phyloP scores from a whole-genome alignment of 1,140 invertebrate genomes.

The Centruroides vittatus region DNA sequence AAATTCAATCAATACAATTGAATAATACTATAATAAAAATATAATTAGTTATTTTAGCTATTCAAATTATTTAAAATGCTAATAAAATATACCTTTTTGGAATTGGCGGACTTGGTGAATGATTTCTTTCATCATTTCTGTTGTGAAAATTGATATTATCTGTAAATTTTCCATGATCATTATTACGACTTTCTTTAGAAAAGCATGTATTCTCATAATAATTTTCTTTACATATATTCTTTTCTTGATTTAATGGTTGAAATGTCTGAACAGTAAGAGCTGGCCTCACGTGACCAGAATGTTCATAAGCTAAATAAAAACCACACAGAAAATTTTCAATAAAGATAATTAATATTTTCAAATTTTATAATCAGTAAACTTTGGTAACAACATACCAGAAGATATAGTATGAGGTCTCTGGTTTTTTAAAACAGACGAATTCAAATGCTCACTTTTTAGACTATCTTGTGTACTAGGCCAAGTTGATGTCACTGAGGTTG shows the following conservation, averaged over 20 bases:
- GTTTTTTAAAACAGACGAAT: background rate
- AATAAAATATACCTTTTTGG: background rate
- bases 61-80: too few species aligned
- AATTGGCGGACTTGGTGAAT: slow-evolving; percentile 7
- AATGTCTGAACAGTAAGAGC: slow-evolving; percentile 78
- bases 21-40: too few species aligned
- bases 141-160: background rate
- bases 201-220: background rate
- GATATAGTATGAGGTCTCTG: slow-evolving; percentile 14
- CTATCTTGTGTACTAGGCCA: slow-evolving; percentile 9
- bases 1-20: too few species aligned
- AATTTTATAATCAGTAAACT: background rate
- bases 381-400: background rate
- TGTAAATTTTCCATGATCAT: background rate
- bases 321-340: background rate
- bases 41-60: too few species aligned
- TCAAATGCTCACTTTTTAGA: background rate
- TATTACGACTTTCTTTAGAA: background rate
- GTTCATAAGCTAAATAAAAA: slow-evolving; percentile 56
- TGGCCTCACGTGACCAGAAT: slow-evolving; percentile 58
- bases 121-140: background rate
- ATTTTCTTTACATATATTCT: background rate
- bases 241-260: slow-evolving; percentile 36
- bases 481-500: slow-evolving; percentile 1
- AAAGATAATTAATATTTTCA: background rate